Evolutionary conservation across 1,140 invertebrate species (phyloP).

Genomic region (Ips nitidus): DNA sequence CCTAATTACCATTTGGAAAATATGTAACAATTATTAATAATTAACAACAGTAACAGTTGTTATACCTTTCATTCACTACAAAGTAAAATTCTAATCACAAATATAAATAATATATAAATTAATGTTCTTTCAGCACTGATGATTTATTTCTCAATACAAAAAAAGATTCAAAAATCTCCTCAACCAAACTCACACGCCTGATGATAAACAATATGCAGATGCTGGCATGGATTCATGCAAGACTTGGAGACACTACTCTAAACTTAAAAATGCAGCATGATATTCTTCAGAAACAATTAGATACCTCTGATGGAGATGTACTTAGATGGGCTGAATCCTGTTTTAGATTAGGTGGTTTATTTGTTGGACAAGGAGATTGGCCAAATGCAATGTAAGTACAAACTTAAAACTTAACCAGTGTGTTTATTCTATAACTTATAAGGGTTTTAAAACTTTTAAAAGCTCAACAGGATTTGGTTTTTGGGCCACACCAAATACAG

Average conservation of each 20-base stretch:
- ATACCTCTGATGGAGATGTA: conserved; percentile 40
- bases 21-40: too few species aligned
- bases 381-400: conserved; percentile 39
- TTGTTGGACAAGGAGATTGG: conserved; percentile 41
- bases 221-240: conserved; percentile 47
- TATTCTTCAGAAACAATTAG: conserved; percentile 42
- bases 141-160: conserved; percentile 42
- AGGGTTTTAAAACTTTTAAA: conserved; percentile 38
- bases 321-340: conserved; percentile 45
- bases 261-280: conserved; percentile 43
- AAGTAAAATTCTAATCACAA: conserved; percentile 4
- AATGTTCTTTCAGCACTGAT: conserved; percentile 42
- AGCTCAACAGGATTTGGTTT: conserved; percentile 50
- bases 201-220: conserved; percentile 48
- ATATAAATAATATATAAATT: conserved; percentile 13
- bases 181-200: conserved; percentile 41
- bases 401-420: neutral
- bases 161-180: conserved; percentile 29
- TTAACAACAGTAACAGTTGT: neutral
- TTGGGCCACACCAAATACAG: conserved; percentile 45
- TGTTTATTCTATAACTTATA: neutral
- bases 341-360: conserved; percentile 43
- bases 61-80: neutral
- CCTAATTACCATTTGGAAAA: too few species aligned
- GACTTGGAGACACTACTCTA: conserved; percentile 35